Percentiles rank a stretch among this genome's conserved stretches.
Conservation (phyloP, 2,797 vertebrate species). For the Gila robusta region DNA sequence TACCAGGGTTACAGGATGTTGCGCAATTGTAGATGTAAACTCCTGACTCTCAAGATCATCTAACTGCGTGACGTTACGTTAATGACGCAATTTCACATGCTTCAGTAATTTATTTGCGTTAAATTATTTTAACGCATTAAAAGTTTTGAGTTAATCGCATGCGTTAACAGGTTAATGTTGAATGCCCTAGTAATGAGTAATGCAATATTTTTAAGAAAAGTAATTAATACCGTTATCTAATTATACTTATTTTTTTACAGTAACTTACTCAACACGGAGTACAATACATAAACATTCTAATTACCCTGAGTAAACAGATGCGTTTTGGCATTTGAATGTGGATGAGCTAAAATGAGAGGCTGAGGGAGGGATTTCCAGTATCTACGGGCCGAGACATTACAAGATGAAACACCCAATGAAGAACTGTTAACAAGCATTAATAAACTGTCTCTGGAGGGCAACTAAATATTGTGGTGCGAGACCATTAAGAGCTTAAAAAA, state of each 20-base stretch:
- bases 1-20: too few relatives aligned
- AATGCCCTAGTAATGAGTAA: not conserved
- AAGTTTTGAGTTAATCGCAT: not conserved
- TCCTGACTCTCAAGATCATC: too few relatives aligned
- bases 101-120: too few relatives aligned
- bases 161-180: too few relatives aligned
- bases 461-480: not conserved
- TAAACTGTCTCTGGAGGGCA: not conserved
- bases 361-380: not conserved
- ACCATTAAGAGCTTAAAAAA: conserved; percentile 12
- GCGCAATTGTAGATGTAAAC: too few relatives aligned
- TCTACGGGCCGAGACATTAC: not conserved
- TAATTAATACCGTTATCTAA: not conserved
- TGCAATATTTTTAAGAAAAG: not conserved
- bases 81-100: too few relatives aligned
- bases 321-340: not conserved
- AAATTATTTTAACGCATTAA: not conserved
- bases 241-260: not conserved
- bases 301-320: conserved; percentile 8
- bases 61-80: too few relatives aligned
- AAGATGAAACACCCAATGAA: not conserved
- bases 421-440: not conserved
- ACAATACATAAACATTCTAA: conserved; percentile 7
- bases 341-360: not conserved
- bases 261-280: not conserved